phyloP scores from a whole-genome alignment of 2,888 invertebrate species.

The Beris chalybata region DNA sequence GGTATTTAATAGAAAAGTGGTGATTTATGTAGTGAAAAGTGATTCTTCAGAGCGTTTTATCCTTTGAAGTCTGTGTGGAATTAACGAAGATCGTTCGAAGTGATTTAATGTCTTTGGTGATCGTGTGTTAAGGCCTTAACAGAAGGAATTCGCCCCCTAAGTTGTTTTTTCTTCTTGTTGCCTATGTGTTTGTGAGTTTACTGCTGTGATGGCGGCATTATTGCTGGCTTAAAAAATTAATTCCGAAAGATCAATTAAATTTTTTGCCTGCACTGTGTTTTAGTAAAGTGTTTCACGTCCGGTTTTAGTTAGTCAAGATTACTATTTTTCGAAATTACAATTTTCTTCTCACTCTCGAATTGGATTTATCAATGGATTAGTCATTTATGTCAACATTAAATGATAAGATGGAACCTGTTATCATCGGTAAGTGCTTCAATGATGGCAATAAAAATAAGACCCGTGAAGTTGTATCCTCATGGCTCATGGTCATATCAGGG shows the following conservation, averaged over 20 bases:
- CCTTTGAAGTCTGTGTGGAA: no score
- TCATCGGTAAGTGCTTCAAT: conserved; percentile 23
- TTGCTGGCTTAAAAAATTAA: no score
- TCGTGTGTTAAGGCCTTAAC: no score
- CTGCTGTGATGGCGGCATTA: conserved; percentile 14
- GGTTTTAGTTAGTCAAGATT: no score
- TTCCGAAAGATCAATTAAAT: no score
- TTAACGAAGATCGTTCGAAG: no score
- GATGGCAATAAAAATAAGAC: neutral
- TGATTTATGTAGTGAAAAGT: no score
- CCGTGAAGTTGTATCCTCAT: neutral
- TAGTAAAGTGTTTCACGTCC: no score
- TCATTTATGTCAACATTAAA: conserved; percentile 2
- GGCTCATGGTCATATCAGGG: conserved; percentile 8
- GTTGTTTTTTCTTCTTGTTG: conserved; percentile 22
- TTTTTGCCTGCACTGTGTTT: no score
- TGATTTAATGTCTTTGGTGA: no score
- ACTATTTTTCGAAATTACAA: no score
- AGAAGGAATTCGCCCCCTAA: conserved; percentile 1
- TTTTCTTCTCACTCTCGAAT: conserved; percentile 12
- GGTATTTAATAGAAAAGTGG: neutral
- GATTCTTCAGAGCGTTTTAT: no score
- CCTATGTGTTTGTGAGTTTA: conserved; percentile 11
- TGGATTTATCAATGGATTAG: conserved; percentile 32
- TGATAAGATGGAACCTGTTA: conserved; percentile 31